Percentiles rank a stretch among this genome's conserved stretches.
Evolutionary conservation across 1,140 invertebrate species (phyloP).

Genomic region (Hydropsyche tenuis): DNA sequence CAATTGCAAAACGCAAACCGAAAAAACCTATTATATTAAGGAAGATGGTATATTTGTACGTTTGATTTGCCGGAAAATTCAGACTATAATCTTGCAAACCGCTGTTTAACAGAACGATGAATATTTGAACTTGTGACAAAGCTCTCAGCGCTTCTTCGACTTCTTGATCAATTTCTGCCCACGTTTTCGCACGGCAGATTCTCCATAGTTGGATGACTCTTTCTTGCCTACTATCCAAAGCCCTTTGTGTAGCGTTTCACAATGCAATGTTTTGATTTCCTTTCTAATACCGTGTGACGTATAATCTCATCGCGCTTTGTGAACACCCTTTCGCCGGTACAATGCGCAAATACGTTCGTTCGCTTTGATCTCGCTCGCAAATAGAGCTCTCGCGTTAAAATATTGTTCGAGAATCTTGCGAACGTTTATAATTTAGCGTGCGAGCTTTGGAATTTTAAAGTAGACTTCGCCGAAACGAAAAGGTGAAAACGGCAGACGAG

Average conservation of each 20-base stretch:
- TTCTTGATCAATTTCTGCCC: conserved; percentile 8
- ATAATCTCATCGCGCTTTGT: conserved; percentile 44
- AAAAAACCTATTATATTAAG: no score
- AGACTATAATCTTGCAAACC: no score
- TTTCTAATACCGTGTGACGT: conserved; percentile 39
- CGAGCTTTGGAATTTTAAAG: no score
- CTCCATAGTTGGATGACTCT: not conserved
- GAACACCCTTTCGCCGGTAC: conserved; percentile 30
- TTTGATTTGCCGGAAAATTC: no score
- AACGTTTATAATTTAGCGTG: conserved; percentile 4
- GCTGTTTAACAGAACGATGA: no score
- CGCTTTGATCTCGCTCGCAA: conserved; percentile 37
- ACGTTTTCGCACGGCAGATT: not conserved
- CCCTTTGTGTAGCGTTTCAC: conserved; percentile 35
- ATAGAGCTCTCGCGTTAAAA: conserved; percentile 3
- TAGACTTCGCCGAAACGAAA: no score
- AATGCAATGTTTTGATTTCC: conserved; percentile 43
- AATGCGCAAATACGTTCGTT: conserved; percentile 25
- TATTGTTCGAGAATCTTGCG: conserved; percentile 1
- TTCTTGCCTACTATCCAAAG: not conserved
- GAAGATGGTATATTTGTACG: no score
- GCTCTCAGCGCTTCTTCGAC: conserved; percentile 10
- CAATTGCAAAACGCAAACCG: no score
- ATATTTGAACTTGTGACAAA: not conserved
- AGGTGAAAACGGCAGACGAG: no score